A percentile compares a stretch with the other conserved stretches of the same genome.
Conservation (phyloP, 2,797 vertebrate genomes). For the Myiotriccus ornatus region DNA sequence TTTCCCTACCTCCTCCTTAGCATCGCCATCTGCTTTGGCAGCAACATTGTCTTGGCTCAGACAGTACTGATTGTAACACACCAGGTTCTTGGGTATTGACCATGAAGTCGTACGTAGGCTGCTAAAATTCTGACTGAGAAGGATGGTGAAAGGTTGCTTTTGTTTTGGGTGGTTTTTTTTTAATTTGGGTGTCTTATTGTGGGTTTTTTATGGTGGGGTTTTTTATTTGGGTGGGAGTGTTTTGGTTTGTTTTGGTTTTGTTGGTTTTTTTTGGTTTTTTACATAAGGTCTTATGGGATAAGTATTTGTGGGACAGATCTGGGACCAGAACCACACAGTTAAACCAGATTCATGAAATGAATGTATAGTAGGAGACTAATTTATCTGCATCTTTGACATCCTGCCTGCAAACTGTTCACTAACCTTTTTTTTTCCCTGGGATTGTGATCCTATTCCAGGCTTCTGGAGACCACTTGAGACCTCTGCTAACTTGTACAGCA, state of each 20-base stretch:
- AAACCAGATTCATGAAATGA: neutral
- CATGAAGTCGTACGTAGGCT: neutral
- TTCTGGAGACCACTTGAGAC: constrained; percentile 40
- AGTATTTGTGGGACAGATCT: neutral
- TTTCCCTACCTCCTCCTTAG: neutral
- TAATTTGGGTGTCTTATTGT: neutral
- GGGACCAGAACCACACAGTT: neutral
- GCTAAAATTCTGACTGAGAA: neutral
- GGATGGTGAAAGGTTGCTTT: neutral
- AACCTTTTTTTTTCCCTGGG: neutral
- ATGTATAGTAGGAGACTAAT: neutral
- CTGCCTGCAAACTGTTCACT: constrained; percentile 40
- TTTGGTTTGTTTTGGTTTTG: neutral
- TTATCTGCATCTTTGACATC: constrained; percentile 1
- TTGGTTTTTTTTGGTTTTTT: neutral
- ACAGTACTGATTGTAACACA: neutral
- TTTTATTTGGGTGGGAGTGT: neutral
- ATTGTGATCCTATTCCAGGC: constrained; percentile 1
- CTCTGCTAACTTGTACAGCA: constrained; percentile 38
- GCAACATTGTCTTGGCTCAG: neutral
- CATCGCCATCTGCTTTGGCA: neutral
- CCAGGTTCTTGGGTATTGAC: neutral
- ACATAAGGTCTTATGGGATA: neutral
- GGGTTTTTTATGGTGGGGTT: neutral
- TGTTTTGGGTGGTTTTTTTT: neutral